Evolutionary conservation across 2,888 invertebrate species (phyloP), one percentile per base, ranked within the genome.

Genomic region (Acleris holmiana): DNA sequence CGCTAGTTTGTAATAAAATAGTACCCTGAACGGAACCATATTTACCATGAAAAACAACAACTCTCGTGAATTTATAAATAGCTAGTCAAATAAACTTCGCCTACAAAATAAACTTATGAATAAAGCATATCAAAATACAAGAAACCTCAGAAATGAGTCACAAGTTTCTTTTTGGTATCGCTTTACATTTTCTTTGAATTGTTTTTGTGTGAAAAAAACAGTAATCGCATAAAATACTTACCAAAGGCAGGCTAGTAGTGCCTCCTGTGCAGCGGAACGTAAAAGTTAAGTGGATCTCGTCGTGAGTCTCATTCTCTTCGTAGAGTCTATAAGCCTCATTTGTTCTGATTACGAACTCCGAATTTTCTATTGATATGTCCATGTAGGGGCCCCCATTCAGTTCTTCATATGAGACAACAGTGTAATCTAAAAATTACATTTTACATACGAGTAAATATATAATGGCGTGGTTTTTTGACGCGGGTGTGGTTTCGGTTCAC

Each of bases 301-400:
- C 21, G 0, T 61, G 51, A 1, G 84, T 86, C 70, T 93, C 92
- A 41, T 79, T 40, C 69, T 88, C 84, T 72, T 93, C 93, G 69
- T 89, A 93, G 0, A 76, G 53, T n/a, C 54, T 68, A 62, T 76
- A 93, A 0, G 71, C 72, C 15, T 71, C 71, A 48, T 79, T 86
- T 6, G 89, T 85, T 1, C 70, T 58, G 21, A 91, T 71, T 0
- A 74, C 66, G 40, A 91, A 82, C 40, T 69, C 68, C 3, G 79
- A 77, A 62, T 83, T 62, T 13, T 59, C 61, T 13, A 75, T 67
- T 0, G 68, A 61, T 1, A 82, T 69, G 3, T 68, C 71, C 15
- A 89, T 65, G 68, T 92, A 92, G 0, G 83, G 83, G 2, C 84
- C 85, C 13, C 61, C 63, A 48, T 79, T 80, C 0, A 84, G 69